Conservation (phyloP, 30 jellyfish, hydroid and myxozoan genomes). For the Clytia hemisphaerica region DNA sequence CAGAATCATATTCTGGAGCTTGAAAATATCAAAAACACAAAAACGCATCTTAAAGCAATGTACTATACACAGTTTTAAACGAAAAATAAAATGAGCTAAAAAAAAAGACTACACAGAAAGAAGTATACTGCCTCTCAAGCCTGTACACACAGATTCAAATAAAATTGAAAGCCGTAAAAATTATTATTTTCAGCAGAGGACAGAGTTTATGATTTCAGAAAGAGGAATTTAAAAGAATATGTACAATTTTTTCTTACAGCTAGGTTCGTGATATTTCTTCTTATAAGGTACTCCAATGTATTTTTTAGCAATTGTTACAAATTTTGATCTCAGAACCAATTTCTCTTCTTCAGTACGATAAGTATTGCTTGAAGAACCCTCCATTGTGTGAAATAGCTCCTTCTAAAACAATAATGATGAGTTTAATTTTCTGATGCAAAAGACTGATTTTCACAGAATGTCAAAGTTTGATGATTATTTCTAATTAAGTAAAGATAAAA, state of each 20-base stretch:
- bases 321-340: constrained; percentile 28
- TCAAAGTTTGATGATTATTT: too few relatives aligned
- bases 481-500: too few relatives aligned
- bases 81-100: background rate
- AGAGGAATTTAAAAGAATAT: background rate
- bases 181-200: too few relatives aligned
- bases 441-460: too few relatives aligned
- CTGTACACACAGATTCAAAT: too few relatives aligned
- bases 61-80: background rate
- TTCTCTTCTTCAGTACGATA: constrained; percentile 1
- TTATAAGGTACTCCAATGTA: constrained; percentile 87
- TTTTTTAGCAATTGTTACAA: constrained; percentile 53
- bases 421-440: background rate
- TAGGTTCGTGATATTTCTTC: constrained; percentile 52
- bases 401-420: background rate
- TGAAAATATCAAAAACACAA: background rate
- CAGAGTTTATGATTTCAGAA: background rate
- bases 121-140: too few relatives aligned
- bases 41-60: background rate
- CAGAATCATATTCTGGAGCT: constrained; percentile 73
- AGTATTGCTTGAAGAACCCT: background rate
- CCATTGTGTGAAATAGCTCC: too few relatives aligned
- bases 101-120: background rate
- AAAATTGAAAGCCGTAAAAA: too few relatives aligned
- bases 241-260: constrained; percentile 40